phyloP scores from a whole-genome alignment of 2,797 vertebrate genomes.

The Ciconia nigra region DNA sequence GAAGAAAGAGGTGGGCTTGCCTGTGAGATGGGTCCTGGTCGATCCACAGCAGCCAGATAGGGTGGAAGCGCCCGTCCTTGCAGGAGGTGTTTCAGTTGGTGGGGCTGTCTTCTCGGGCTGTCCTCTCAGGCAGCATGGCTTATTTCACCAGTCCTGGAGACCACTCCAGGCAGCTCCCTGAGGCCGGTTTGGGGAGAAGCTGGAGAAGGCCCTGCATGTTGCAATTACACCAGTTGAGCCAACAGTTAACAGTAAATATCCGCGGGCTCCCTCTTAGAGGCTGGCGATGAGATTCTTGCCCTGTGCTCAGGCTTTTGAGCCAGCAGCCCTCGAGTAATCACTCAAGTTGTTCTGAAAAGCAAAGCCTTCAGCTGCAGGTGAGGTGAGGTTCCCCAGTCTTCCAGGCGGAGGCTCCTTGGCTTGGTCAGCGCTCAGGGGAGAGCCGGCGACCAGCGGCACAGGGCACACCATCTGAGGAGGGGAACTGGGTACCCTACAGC shows the following conservation, averaged over 20 bases:
- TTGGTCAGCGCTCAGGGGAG: fast-evolving
- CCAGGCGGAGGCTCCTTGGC: neutral
- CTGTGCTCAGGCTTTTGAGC: neutral
- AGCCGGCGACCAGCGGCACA: no score
- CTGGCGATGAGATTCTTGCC: neutral
- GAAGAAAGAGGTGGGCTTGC: neutral
- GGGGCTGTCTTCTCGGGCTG: neutral
- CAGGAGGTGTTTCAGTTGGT: neutral
- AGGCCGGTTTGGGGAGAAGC: neutral
- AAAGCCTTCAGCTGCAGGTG: neutral
- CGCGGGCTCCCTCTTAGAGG: neutral
- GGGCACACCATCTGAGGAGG: neutral
- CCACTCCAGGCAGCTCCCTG: neutral
- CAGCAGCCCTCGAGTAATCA: neutral
- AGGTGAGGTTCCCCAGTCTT: neutral
- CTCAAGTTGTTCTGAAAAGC: neutral
- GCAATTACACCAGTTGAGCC: neutral
- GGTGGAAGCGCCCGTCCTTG: neutral
- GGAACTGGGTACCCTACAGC: neutral
- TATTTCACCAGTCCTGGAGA: neutral
- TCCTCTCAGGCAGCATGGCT: no score
- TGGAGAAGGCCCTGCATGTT: neutral
- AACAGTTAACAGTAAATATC: fast-evolving
- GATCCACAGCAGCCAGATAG: neutral
- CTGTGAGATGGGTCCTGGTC: neutral